phyloP scores from a whole-genome alignment of 2,113 vertebrate species.

The Genyomyrus donnyi region DNA sequence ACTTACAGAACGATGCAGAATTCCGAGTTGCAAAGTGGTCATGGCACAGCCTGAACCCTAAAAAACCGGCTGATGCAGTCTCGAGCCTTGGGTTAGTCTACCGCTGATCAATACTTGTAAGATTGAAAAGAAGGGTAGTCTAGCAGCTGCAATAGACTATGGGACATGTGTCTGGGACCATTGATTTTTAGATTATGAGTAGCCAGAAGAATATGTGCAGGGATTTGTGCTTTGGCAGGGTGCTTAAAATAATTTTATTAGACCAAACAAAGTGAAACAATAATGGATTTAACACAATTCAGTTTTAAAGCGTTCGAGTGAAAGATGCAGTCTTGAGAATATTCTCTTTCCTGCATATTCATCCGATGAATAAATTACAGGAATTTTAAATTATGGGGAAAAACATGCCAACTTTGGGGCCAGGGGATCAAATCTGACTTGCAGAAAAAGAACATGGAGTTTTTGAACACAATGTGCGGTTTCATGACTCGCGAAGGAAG shows the following conservation, averaged over 20 bases:
- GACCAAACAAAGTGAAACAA: conserved; percentile 3
- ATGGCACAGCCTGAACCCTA: background rate
- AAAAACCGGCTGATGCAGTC: background rate
- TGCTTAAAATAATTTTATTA: background rate
- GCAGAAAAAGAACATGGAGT: background rate
- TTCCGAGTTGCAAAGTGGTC: background rate
- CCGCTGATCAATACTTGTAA: conserved; percentile 5
- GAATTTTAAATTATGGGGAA: background rate
- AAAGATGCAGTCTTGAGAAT: background rate
- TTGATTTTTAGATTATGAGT: conserved; percentile 8
- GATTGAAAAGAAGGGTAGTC: background rate
- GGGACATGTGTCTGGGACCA: background rate
- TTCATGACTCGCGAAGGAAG: background rate
- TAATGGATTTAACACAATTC: background rate
- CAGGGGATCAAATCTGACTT: background rate
- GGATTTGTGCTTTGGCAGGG: background rate
- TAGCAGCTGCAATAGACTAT: background rate
- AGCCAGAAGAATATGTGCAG: background rate
- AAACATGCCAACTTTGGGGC: background rate
- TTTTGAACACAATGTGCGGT: background rate
- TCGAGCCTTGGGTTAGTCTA: background rate
- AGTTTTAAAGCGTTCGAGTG: background rate
- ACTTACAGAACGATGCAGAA: background rate
- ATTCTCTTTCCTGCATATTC: background rate
- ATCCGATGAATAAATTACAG: background rate